These are phyloP conservation scores for Microtus richardsoni DNA, from an alignment of 2,113 vertebrate species.

Conservation along the genomic window DNA sequence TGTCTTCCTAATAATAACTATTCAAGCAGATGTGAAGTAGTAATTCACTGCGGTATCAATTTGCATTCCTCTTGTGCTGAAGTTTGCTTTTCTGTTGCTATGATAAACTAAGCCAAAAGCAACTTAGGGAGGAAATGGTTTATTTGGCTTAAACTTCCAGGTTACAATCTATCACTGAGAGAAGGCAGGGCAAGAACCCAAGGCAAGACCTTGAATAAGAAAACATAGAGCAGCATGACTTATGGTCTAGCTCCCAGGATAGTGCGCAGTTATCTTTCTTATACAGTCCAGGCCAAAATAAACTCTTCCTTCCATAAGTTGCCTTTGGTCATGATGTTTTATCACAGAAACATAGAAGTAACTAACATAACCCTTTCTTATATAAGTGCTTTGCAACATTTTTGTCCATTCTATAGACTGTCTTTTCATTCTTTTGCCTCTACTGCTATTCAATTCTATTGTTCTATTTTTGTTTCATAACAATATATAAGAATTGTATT, in stretches of 20 bases:
- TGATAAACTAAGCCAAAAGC: not conserved
- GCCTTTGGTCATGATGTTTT: not conserved
- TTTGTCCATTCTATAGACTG: not conserved
- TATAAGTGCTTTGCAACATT: not conserved
- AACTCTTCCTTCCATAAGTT: not conserved
- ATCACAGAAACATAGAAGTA: not conserved
- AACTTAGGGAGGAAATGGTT: not conserved
- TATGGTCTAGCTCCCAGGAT: not conserved
- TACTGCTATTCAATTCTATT: not conserved
- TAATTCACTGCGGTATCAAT: not conserved
- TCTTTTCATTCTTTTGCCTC: not conserved
- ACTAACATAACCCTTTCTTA: not conserved
- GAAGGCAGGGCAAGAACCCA: not conserved
- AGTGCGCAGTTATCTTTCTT: not conserved
- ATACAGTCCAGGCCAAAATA: not conserved
- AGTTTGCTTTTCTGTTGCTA: not conserved
- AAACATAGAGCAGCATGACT: not conserved
- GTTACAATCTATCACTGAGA: not conserved
- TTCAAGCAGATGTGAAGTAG: not conserved
- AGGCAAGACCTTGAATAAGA: not conserved
- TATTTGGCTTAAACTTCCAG: constrained; percentile 6
- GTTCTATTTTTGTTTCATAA: not conserved
- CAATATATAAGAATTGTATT: not conserved
- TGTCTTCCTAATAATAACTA: not conserved
- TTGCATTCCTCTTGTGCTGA: not conserved